phyloP scores from a whole-genome alignment of 1,140 invertebrate genomes.

The Stegodyphus dumicola region DNA sequence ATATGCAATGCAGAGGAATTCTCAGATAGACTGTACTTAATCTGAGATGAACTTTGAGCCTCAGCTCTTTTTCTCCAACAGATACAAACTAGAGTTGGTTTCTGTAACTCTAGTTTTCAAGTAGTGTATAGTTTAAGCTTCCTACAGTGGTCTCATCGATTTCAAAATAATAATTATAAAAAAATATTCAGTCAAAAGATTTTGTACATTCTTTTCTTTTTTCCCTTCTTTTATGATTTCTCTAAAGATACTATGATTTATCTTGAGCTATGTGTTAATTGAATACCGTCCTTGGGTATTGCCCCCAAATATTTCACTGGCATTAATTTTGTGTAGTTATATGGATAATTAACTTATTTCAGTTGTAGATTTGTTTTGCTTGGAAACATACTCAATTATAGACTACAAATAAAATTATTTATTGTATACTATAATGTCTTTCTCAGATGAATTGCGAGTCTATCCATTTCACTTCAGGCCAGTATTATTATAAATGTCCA shows the following conservation, averaged over 20 bases:
- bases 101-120: constrained; percentile 59
- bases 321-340: no score
- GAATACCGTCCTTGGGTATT: constrained; percentile 38
- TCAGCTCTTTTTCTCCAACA: constrained; percentile 5
- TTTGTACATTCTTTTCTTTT: background rate
- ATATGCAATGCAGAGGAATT: constrained; percentile 38
- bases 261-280: constrained; percentile 20
- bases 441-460: no score
- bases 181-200: constrained; percentile 17
- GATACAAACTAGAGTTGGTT: constrained; percentile 45
- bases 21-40: constrained; percentile 18
- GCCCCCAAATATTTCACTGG: no score
- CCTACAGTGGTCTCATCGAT: constrained; percentile 15
- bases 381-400: no score
- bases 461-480: constrained; percentile 1
- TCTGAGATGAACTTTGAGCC: constrained; percentile 17
- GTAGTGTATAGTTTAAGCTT: constrained; percentile 57
- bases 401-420: no score
- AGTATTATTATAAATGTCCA: background rate
- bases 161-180: constrained; percentile 31
- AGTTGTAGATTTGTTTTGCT: no score
- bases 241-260: background rate
- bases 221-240: background rate
- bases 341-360: no score
- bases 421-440: no score